Evolutionary conservation across 2,113 vertebrate species (phyloP), one percentile per base, ranked within the genome.

Genomic region (Sceloporus tristichus): DNA sequence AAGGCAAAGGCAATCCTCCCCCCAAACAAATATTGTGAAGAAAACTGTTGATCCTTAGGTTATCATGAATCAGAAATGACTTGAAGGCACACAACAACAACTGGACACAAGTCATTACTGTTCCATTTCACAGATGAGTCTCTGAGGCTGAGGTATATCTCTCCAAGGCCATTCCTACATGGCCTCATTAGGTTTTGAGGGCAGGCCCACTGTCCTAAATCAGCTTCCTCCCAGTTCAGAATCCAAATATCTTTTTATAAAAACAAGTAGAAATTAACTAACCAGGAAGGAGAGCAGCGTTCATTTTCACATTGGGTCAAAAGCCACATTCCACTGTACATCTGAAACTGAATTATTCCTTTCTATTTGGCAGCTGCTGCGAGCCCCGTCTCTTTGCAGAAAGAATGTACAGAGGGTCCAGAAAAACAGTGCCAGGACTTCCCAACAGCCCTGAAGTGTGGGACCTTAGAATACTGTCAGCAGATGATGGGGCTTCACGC

Each of bases 381-480:
- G 1, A 96, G 91, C 65, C 98, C 99, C 5, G 93, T 98, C 73
- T 91, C 97, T 11, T 97, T 96, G 59, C 96, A 94, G 13, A 97
- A 96, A 9, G 95, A 97, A 86, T 99, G 99, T 59, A 94, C 95
- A 0, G 94, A 96, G 54, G 97, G 96, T 75, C 97, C 98, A 0
- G 95, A 95, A n/a, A 97, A 98, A 91, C 98, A 98, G 98, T 99
- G 99, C 91, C 96, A 97, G 2, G 97, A 98, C 0, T 90, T 97
- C 79, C 97, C 92, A 90, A 98, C 97, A 0, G 99, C 99, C 0
- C 96, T 98, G 0, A 95, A 97, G 71, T 99, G 99, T 0, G 97
- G 98, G 19, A 97, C 96, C 0, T 94, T 99, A 82, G 85, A 95
- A 85, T 97, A 99, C 89, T 99, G 99, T 92, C 96, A 91, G 90